Evolutionary conservation across 2,888 invertebrate species (phyloP), one percentile per base, ranked within the genome.

Genomic region (Rhagophthalmus giganteus): DNA sequence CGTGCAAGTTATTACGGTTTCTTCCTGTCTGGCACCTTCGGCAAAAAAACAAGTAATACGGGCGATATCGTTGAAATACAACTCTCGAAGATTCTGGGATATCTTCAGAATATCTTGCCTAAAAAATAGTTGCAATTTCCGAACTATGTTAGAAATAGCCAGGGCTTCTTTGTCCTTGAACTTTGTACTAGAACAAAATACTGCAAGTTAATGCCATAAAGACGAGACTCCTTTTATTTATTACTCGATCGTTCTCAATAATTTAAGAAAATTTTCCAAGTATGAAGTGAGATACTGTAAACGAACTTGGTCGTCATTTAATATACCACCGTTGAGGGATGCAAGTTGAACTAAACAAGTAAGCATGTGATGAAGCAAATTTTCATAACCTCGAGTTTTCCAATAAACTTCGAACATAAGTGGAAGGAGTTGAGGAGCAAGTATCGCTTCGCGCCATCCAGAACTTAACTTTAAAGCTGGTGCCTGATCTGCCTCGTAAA

Each of bases 301-400:
- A 53, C 79, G 74, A 1, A 76, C 70, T 38, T 80, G 78, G 25
- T 78, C 77, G 2, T 61, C 66, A 44, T 74, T 63, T 48, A 84
- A 71, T 3, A 86, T 73, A 1, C 75, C 73, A 2, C 87, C 87
- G 67, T 81, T 82, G 16, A 89, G 70, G 9, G 86, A 84, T 0
- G 87, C 85, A 48, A 94, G 75, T 70, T 94, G 94, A 6, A 88
- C 86, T 32, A 95, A 77, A 72, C 94, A 93, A 40, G 83, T 87
- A 47, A 94, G 74, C 1, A 90, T 87, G 54, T 88, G 87, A 68
- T 87, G 87, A 5, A 87, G 83, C 62, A 93, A 77, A 31, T 87
- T 84, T 12, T 86, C 84, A 67, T 86, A 83, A 31, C 83, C 81
- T 33, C 92, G 80, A 2, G 93, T 86, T 76, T 89, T 88, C 80